phyloP scores from a whole-genome alignment of 2,888 invertebrate genomes.

The Trichacis sp. region DNA sequence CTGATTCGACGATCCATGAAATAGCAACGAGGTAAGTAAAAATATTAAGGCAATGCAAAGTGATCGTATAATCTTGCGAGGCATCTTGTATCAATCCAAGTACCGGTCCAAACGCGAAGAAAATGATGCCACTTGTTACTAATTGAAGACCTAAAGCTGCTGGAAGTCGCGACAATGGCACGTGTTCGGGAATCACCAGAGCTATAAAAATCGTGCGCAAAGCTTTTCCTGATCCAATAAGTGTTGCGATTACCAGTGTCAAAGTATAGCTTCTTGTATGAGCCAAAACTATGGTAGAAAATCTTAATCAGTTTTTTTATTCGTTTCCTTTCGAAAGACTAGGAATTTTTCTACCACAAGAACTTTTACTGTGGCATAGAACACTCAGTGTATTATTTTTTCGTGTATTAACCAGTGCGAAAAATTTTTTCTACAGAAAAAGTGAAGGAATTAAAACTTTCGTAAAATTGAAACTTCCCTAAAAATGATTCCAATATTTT shows the following conservation, averaged over 20 bases:
- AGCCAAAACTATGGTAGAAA: constrained; percentile 72
- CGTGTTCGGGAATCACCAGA: constrained; percentile 79
- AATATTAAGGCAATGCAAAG: constrained; percentile 76
- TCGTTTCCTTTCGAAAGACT: no score
- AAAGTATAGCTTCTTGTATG: constrained; percentile 73
- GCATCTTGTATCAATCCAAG: constrained; percentile 78
- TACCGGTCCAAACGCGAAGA: constrained; percentile 75
- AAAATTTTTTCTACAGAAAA: no score
- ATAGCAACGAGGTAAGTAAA: constrained; percentile 76
- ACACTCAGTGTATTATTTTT: no score
- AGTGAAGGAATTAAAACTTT: no score
- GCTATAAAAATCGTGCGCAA: constrained; percentile 81
- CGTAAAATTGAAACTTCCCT: no score
- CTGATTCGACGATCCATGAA: constrained; percentile 75
- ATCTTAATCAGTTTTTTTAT: no score
- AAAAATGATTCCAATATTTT: no score
- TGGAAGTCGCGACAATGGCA: constrained; percentile 77
- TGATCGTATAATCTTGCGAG: constrained; percentile 72
- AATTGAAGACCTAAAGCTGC: constrained; percentile 80
- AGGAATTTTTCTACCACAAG: no score
- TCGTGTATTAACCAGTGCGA: no score
- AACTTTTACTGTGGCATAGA: no score
- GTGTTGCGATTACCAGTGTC: constrained; percentile 73
- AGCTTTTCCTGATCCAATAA: constrained; percentile 80
- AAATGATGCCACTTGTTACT: constrained; percentile 76